Evolutionary conservation across 2,888 invertebrate genomes (phyloP), one percentile per base, ranked within the genome.

Genomic region (Punctoribates punctum): DNA sequence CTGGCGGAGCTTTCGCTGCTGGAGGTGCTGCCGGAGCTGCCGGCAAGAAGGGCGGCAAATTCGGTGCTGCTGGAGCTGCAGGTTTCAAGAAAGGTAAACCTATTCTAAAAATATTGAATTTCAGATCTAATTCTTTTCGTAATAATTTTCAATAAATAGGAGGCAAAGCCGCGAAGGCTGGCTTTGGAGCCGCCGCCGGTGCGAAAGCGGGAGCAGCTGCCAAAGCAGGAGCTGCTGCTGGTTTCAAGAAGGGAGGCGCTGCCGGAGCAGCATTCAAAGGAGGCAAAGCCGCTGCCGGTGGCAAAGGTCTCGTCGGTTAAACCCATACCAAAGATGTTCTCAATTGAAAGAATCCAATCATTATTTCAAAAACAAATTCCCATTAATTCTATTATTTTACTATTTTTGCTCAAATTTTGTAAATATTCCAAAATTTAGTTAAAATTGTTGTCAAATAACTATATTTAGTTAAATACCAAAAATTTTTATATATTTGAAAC

Each of bases 1-100:
- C 77, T 46, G 77, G 67, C 74, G 77, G 77, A 23, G 74, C 57
- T 34, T 74, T 74, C 54, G 77, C 77, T 29, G 77, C 77, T 51
- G 77, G 77, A 23, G 74, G 74, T 27, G 77, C 77, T 17, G 74
- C 51, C 23, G 77, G 74, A 20, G 73, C 38, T 2, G 67, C 65
- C 5, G 77, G 54, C n/a, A 73, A 62, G n/a, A 76, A 76, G 65
- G 76, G 73, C 9, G 76, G 73, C 23, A 20, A 48, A 4, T 62
- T 65, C 62, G 62, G 46, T 17, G 76, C 76, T 15, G 74, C 60
- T 17, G 74, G 74, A 23, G 74, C 62, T 0, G 74, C 74, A 15
- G 74, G 74, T 20, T 62, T 74, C 42, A 74, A 74, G 42, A 74
- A 74, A 34, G 74, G 73, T 73, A 51, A 60, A 25, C 17, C 2